Conservation (phyloP, 2,888 invertebrate genomes). For the Chymomyza amoena region DNA sequence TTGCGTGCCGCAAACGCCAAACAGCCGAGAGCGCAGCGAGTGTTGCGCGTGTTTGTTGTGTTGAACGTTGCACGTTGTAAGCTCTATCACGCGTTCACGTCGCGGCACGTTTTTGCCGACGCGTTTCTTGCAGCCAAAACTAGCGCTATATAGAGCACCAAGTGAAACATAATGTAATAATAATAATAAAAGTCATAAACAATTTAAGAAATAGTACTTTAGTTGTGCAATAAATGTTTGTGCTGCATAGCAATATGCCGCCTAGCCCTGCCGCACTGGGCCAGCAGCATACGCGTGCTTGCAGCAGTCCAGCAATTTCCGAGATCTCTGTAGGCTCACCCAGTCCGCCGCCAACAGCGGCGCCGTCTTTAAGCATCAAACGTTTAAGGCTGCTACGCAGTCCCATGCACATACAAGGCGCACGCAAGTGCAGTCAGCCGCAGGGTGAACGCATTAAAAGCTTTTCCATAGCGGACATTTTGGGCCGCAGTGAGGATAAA, state of each 20-base stretch:
- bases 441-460: conserved; percentile 88
- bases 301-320: conserved; percentile 76
- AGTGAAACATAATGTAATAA: background rate
- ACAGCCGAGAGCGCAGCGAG: conserved; percentile 23
- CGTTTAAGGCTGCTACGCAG: conserved; percentile 58
- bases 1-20: conserved; percentile 5
- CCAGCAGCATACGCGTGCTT: conserved; percentile 34
- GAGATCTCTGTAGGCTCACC: conserved; percentile 79
- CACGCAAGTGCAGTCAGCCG: conserved; percentile 58
- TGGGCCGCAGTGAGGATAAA: conserved; percentile 80
- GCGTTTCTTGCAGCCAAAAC: conserved; percentile 53
- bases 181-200: background rate
- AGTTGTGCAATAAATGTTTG: background rate
- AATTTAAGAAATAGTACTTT: background rate
- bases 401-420: conserved; percentile 43
- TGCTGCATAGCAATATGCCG: conserved; percentile 55
- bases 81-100: conserved; percentile 19
- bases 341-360: conserved; percentile 74
- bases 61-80: conserved; percentile 52
- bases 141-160: background rate
- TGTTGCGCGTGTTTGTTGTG: conserved; percentile 47
- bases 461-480: conserved; percentile 93
- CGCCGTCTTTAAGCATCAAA: conserved; percentile 78
- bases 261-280: conserved; percentile 61
- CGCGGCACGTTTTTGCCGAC: conserved; percentile 70